A percentile compares a stretch with the other conserved stretches of the same genome.
phyloP scores from a whole-genome alignment of 2,113 vertebrate species.

The Alces alces region DNA sequence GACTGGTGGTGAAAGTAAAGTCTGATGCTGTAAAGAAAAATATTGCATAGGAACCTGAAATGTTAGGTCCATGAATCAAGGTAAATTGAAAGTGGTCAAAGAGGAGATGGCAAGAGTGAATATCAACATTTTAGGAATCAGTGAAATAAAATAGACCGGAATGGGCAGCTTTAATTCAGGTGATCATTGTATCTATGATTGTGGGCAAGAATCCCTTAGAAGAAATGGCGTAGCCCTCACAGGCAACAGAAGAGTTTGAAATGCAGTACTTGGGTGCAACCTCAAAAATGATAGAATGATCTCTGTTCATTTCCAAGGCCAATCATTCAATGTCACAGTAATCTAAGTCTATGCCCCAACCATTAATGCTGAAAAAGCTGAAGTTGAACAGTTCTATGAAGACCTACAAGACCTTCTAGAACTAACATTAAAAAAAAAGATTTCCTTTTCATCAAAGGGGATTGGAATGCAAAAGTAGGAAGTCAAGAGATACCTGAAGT shows the following conservation, averaged over 20 bases:
- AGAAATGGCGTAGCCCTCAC: background rate
- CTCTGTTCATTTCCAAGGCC: background rate
- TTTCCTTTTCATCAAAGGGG: background rate
- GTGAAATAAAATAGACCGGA: background rate
- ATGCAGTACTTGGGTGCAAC: background rate
- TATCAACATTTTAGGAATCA: background rate
- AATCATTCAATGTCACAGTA: background rate
- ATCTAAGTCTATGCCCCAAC: background rate
- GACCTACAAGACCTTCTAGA: background rate
- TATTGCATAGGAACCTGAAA: background rate
- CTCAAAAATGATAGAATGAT: background rate
- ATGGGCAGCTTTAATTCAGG: background rate
- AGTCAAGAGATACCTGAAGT: background rate
- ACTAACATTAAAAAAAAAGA: background rate
- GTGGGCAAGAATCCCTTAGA: background rate
- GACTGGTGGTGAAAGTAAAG: background rate
- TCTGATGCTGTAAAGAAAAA: background rate
- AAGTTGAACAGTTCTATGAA: background rate
- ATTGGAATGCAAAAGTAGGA: background rate
- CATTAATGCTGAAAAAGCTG: background rate
- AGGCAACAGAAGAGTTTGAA: background rate
- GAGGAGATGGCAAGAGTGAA: background rate
- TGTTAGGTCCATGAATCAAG: background rate
- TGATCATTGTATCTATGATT: background rate
- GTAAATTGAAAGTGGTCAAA: background rate